Base-by-base conservation (phyloP, 2,888 invertebrate species). In the Stegana nigrithorax region DNA sequence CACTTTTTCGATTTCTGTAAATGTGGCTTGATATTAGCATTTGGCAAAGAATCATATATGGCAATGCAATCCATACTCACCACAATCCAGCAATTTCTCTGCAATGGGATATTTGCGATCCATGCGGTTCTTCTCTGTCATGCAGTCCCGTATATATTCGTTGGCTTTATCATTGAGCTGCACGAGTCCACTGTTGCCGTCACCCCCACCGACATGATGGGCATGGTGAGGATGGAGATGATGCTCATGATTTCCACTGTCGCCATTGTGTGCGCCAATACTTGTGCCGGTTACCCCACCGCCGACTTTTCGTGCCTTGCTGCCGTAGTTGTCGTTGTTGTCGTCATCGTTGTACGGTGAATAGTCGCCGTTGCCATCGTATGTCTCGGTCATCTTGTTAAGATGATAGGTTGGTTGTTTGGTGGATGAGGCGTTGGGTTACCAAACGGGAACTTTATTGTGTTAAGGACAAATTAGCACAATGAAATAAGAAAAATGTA, bases 101-200 rank as follows among this genome's bases (percentile, higher is more conserved):
- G 91, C 90, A 72, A 92, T 89, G 17, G 92, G 91, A 84, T 90
- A 91, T 81, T 91, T 92, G 56, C 89, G 87, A 69, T 89, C 91
- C 69, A 92, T 86, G 70, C 89, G 89, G 63, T 90, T 88, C 83
- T 92, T 92, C 80, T 93, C 93, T 55, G 89, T 88, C 65, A 93
- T 81, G 63, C 93, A 87, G 80, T 93, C 92, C 21, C 90, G 88
- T 81, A 93, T 90, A 80, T 93, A 93, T 86, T 93, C 93, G 60
- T 89, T 91, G 82, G 92, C 91, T 86, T 92, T 93, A 82, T 91
- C 91, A 70, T 89, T 89, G 64, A 90, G 68, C 64, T 83, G 85
- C 78, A 88, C 88, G 57, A 66, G 78, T 66, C 74, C 75, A 23
- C 68, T 66, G 21, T 65, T 67, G 26, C 26, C 50, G 26, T 50